Base-by-base conservation (phyloP, 1,140 invertebrate genomes). In the Drosophila subpulchrella region DNA sequence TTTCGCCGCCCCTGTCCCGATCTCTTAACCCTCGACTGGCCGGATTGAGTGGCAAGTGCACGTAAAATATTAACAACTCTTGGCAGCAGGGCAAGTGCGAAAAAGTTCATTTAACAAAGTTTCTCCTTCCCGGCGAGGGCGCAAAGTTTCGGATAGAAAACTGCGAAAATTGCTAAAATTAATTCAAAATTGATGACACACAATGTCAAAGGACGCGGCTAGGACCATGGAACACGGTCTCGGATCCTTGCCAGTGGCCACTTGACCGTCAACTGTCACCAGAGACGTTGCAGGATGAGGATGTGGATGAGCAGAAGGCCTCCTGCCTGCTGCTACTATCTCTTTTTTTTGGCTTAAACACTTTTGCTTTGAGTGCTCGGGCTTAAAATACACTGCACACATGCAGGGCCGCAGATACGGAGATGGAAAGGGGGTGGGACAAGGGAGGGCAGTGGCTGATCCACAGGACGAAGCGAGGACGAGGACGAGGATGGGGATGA, bases 151-250 rank as follows among this genome's bases (percentile, higher is more conserved):
- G 38, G 27, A 34, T 71, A 42, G 61, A 59, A 83, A 82, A 72
- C 63, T 76, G 66, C 61, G 66, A 82, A 88, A 86, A 86, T 86
- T 61, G 79, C 79, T 73, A 58, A 79, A 88, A 88, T 88, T 79
- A 86, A 86, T 88, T 88, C 66, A 60, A 86, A 85, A 85, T 85
- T 85, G 81, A 85, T 85, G 82, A 86, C 72, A 85, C 72, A 77
- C 79, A 75, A 73, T 88, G 84, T 83, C 83, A 88, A 88, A 86
- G 79, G 75, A 74, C 74, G 62, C 68, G 41, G 32, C 48, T 32
- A 50, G 42, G 42, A 65, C 57, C 42, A 44, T 41, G 67, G 51
- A 58, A 46, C 51, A 58, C 24, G 67, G 66, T 36, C 53, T 48
- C 42, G 44, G 48, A 67, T 66, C 78, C 78, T 86, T 86, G 84